Evolutionary conservation across 2,797 vertebrate genomes (phyloP), one percentile per base, ranked within the genome.

Genomic region (Ambastaia sidthimunki): DNA sequence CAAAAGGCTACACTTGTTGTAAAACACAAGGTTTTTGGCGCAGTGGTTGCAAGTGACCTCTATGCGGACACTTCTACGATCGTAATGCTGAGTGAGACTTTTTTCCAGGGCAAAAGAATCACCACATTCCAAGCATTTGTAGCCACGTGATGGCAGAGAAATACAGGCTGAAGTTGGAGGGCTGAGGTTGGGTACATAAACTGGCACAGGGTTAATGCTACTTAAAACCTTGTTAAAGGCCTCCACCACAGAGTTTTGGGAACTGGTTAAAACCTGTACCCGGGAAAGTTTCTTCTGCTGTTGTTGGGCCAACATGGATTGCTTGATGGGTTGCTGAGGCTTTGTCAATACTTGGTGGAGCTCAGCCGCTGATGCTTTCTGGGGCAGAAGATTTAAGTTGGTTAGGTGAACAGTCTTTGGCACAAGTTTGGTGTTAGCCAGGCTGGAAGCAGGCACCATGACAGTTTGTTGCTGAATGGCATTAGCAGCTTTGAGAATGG

Each of bases 1-100:
- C 59, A 99, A 90, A 47, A 99, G 96, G 66, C 98, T 99, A 89
- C 98, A 99, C 76, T 99, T 99, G 87, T 99, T 99, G 90, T 98
- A 98, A 90, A 99, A 99, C 80, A 98, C 95, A 3, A 99, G 91
- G 85, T 95, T 96, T 92, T 97, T 98, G 54, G 95, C 91, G 80
- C 98, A 99, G 68, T 99, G 98, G 80, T 99, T 99, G 84, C 98
- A 99, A 0, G 98, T 99, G 78, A 99, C 97, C 83, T 99, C 98
- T 0, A 99, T 99, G 18, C 95, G 93, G 80, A 99, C 96, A 0
- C 98, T 99, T 68, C 98, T 92, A 9, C 98, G 89, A 82, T 98
- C 98, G 0, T 97, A 98, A 85, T 99, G 97, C 83, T 98, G 97
- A 1, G 93, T 94, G 81, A 99, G 92, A 84, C 98, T 99, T 90